phyloP scores from a whole-genome alignment of 1,140 invertebrate species.

The Plectus sambesii region DNA sequence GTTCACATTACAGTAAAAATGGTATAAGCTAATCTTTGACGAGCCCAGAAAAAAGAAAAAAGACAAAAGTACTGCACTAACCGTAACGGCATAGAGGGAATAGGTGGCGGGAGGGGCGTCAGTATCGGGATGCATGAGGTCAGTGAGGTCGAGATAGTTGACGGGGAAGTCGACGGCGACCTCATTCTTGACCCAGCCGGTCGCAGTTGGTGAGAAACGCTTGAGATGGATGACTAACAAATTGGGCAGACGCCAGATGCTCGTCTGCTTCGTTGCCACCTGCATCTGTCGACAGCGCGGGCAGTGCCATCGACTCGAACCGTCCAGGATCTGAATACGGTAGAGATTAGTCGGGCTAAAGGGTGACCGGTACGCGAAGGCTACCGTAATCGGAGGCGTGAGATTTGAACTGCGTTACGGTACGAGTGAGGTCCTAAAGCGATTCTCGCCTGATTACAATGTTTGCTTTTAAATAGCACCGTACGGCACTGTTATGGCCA shows the following conservation, averaged over 20 bases:
- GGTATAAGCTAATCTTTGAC: no score
- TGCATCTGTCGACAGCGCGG: constrained; percentile 13
- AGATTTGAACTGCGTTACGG: no score
- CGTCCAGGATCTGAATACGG: constrained; percentile 11
- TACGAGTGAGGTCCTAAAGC: no score
- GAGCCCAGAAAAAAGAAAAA: no score
- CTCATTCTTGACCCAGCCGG: constrained; percentile 32
- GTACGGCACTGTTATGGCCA: no score
- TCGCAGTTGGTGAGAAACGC: constrained; percentile 18
- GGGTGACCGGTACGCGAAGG: no score
- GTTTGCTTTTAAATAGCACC: no score
- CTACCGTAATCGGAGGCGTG: no score
- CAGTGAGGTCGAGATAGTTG: constrained; percentile 13
- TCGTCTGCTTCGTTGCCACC: constrained; percentile 19
- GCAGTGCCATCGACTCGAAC: constrained; percentile 17
- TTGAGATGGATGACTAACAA: constrained; percentile 29
- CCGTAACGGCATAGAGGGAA: constrained; percentile 23
- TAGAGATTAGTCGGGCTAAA: constrained; percentile 17
- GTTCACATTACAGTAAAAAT: constrained; percentile 2
- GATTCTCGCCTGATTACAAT: no score
- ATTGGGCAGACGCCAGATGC: constrained; percentile 19
- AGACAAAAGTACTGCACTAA: constrained; percentile 8
- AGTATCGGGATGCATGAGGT: constrained; percentile 21
- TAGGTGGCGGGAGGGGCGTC: constrained; percentile 9
- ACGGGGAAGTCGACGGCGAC: constrained; percentile 18